Evolutionary conservation across 1,140 invertebrate genomes (phyloP).

Genomic region (Epicauta chinensis): DNA sequence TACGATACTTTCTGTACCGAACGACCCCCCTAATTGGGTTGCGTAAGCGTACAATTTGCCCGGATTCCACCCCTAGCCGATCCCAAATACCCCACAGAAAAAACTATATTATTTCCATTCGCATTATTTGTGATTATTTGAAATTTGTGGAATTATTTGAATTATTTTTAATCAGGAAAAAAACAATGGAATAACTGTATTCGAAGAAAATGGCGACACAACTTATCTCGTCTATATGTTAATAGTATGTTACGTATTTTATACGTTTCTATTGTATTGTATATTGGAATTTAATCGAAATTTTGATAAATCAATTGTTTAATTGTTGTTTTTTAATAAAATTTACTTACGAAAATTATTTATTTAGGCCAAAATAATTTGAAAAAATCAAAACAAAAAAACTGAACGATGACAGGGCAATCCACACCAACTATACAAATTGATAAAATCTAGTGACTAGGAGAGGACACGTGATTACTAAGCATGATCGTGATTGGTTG

Average conservation of each 20-base stretch:
- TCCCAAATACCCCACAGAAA: no score
- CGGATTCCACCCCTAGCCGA: no score
- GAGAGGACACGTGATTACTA: not conserved
- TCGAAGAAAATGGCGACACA: conserved; percentile 14
- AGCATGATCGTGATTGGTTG: not conserved
- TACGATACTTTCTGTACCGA: no score
- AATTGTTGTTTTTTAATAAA: not conserved
- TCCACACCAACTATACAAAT: conserved; percentile 20
- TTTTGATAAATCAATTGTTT: not conserved
- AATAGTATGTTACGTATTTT: not conserved
- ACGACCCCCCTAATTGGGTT: no score
- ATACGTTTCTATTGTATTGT: not conserved
- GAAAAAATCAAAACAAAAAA: conserved; percentile 4
- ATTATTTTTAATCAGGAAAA: not conserved
- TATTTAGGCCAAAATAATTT: conserved; percentile 20
- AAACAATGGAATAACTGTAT: conserved; percentile 5
- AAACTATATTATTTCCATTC: no score
- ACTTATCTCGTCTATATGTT: not conserved
- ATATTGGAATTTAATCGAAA: not conserved
- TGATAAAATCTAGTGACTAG: not conserved
- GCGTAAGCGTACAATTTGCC: no score
- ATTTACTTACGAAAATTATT: conserved; percentile 20
- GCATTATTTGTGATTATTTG: no score
- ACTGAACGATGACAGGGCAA: conserved; percentile 23
- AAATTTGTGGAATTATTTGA: no score